These are phyloP conservation scores for Emydoidea blandingii DNA, from an alignment of 2,797 vertebrate species.

Conservation along the genomic window DNA sequence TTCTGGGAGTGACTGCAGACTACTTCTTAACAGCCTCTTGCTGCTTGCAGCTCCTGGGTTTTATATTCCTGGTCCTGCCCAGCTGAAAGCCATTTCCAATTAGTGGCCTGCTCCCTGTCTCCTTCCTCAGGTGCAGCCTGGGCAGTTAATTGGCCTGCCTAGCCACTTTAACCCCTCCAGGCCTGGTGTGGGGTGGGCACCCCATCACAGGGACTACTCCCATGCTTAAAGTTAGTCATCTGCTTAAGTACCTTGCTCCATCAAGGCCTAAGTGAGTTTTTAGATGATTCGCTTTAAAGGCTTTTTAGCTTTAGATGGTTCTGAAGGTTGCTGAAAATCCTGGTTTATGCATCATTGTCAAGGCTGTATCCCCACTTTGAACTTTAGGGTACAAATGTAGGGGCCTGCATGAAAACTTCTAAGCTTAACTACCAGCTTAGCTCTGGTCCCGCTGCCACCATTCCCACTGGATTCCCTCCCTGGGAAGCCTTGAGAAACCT, in stretches of 20 bases:
- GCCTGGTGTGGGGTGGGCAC: background rate
- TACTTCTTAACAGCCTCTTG: background rate
- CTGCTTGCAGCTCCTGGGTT: background rate
- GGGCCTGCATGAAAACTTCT: too few relatives aligned
- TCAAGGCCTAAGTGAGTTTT: background rate
- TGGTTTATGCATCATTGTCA: background rate
- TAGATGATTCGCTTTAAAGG: background rate
- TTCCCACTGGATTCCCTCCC: too few relatives aligned
- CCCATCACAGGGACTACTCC: background rate
- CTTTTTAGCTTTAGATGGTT: background rate
- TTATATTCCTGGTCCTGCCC: background rate
- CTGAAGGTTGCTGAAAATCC: background rate
- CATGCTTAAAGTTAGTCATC: background rate
- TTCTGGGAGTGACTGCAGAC: background rate
- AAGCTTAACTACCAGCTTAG: too few relatives aligned
- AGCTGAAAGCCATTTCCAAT: background rate
- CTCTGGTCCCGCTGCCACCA: too few relatives aligned
- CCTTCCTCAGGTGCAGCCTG: background rate
- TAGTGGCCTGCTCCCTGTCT: background rate
- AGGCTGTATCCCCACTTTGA: too few relatives aligned
- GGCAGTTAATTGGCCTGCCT: background rate
- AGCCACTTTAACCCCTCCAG: background rate
- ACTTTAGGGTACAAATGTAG: too few relatives aligned
- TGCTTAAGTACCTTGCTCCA: background rate
- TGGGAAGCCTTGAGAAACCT: too few relatives aligned